A percentile compares a stretch with the other conserved stretches of the same genome.
phyloP scores from a whole-genome alignment of 2,888 invertebrate genomes.

The Cepaea hortensis region DNA sequence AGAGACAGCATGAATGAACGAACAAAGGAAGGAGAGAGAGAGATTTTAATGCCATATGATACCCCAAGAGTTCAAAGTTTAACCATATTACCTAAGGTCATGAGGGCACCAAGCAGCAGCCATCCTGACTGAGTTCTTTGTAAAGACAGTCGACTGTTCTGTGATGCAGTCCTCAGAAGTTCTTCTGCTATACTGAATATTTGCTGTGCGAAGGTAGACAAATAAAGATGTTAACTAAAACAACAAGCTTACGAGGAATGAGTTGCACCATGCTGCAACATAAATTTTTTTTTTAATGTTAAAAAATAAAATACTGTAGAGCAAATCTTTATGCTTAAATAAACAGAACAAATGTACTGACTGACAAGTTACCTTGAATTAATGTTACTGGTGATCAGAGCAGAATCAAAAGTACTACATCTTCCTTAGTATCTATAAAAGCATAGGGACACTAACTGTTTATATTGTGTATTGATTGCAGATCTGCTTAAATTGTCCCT shows the following conservation, averaged over 20 bases:
- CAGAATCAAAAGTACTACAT: too few relatives aligned
- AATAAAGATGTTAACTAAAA: not conserved
- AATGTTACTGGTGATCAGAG: too few relatives aligned
- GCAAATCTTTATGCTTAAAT: too few relatives aligned
- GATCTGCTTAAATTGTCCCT: too few relatives aligned
- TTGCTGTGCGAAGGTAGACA: constrained; percentile 76
- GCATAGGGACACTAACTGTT: too few relatives aligned
- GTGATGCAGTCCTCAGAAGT: constrained; percentile 93
- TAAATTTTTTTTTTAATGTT: not conserved
- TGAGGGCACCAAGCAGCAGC: constrained; percentile 96
- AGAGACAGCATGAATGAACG: too few relatives aligned
- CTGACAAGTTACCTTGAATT: too few relatives aligned
- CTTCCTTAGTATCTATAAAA: too few relatives aligned
- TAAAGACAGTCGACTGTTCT: constrained; percentile 94
- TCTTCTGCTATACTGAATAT: constrained; percentile 98
- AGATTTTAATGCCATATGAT: not conserved
- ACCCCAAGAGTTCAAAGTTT: not conserved
- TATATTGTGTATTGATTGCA: too few relatives aligned
- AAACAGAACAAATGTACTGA: too few relatives aligned
- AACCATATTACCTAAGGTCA: constrained; percentile 86
- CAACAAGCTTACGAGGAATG: not conserved
- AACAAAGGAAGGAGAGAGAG: too few relatives aligned
- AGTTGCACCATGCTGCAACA: not conserved
- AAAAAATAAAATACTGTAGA: too few relatives aligned
- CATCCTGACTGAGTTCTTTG: constrained; percentile 98